A percentile compares a stretch with the other conserved stretches of the same genome.
phyloP scores from a whole-genome alignment of 1,140 invertebrate genomes.

The Drosophila lowei region DNA sequence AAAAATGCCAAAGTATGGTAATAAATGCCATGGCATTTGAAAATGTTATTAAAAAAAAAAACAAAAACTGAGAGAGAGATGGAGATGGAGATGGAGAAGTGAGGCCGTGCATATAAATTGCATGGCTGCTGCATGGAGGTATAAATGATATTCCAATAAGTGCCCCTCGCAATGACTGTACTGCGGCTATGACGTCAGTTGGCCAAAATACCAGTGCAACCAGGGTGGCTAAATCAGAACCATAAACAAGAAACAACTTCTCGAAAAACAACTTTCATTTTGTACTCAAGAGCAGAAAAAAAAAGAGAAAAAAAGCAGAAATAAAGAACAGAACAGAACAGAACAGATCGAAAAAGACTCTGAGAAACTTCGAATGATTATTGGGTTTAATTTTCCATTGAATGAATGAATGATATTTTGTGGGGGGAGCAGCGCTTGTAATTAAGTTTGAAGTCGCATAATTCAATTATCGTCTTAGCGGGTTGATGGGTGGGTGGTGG shows the following conservation, averaged over 20 bases:
- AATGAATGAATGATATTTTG: too few species aligned
- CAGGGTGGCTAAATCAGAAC: conserved; percentile 62
- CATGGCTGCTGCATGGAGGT: conserved; percentile 53
- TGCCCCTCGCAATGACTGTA: not conserved
- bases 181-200: conserved; percentile 64
- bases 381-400: conserved; percentile 66
- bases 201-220: conserved; percentile 63
- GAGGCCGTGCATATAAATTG: conserved; percentile 69
- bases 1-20: conserved; percentile 70
- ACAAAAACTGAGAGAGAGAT: conserved; percentile 10
- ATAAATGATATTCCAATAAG: conserved; percentile 52
- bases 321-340: conserved; percentile 19
- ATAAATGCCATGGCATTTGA: conserved; percentile 79
- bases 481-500: not conserved
- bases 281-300: conserved; percentile 47
- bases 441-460: conserved; percentile 79
- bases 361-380: conserved; percentile 48
- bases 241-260: conserved; percentile 78
- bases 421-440: conserved; percentile 39
- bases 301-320: conserved; percentile 24
- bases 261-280: conserved; percentile 77
- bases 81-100: conserved; percentile 46
- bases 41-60: conserved; percentile 68
- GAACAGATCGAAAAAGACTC: not conserved
- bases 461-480: conserved; percentile 77